Percentiles rank a stretch among this genome's conserved stretches.
Evolutionary conservation across 2,113 vertebrate genomes (phyloP).

Genomic region (Mesembrinibis cayennensis): DNA sequence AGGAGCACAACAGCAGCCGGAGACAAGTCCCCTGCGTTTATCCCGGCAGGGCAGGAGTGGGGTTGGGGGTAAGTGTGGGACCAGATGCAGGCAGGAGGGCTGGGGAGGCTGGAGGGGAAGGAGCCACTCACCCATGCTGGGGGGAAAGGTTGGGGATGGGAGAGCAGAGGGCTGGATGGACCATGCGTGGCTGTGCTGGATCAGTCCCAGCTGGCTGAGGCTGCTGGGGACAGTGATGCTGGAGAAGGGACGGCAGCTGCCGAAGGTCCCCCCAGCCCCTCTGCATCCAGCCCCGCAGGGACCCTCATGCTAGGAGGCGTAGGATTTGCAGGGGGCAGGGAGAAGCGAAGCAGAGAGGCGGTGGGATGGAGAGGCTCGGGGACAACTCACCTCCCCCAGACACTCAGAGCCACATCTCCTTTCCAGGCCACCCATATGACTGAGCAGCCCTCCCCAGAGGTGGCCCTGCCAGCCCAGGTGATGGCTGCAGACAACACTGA

Average conservation of each 20-base stretch:
- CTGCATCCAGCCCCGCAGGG: not conserved
- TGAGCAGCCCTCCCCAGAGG: not conserved
- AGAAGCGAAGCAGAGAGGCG: not conserved
- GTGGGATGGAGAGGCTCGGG: not conserved
- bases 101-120: not conserved
- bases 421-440: not conserved
- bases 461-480: conserved; percentile 1
- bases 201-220: not conserved
- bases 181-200: accelerated
- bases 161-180: not conserved
- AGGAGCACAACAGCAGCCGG: accelerated
- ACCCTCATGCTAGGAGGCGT: accelerated
- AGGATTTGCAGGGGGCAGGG: not conserved
- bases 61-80: not conserved
- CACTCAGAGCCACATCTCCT: not conserved
- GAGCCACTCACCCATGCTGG: accelerated
- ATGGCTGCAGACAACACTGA: not conserved
- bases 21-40: not conserved
- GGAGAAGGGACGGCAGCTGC: not conserved
- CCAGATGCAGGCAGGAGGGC: not conserved
- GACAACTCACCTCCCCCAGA: not conserved
- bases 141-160: not conserved
- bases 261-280: not conserved
- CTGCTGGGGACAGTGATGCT: not conserved
- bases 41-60: not conserved